Conservation (phyloP, 1,140 invertebrate species). For the Melanaphis sacchari region DNA sequence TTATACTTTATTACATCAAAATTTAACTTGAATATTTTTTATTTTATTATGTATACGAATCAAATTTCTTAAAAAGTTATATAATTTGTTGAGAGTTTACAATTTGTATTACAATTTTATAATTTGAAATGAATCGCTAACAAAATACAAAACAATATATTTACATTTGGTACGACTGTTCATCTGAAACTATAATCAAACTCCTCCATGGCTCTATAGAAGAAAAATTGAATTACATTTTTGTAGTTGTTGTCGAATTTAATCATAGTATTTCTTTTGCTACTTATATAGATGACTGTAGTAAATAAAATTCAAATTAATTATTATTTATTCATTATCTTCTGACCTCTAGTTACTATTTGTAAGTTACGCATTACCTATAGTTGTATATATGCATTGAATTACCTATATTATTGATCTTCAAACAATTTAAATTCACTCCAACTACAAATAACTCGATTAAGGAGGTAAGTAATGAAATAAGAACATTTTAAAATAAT, state of each 20-base stretch:
- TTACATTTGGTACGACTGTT: neutral
- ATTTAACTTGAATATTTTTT: neutral
- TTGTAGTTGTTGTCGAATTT: neutral
- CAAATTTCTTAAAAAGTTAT: neutral
- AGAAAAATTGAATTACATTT: neutral
- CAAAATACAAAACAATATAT: neutral
- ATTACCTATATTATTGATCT: neutral
- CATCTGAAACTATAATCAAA: neutral
- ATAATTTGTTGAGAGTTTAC: neutral
- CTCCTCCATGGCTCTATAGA: neutral
- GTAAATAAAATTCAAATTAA: constrained; percentile 4
- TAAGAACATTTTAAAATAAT: neutral
- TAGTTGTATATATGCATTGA: no score
- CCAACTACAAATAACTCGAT: neutral
- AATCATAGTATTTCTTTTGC: neutral
- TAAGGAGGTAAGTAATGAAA: neutral
- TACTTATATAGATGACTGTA: neutral
- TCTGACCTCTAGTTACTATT: neutral
- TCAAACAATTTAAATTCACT: neutral
- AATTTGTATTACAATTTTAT: neutral
- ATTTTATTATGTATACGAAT: neutral
- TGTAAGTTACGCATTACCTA: no score
- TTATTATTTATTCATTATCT: neutral
- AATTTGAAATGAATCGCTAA: neutral
- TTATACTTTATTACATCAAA: neutral